Evolutionary conservation across 1,140 invertebrate species (phyloP).

Genomic region (Drosophila triauraria): DNA sequence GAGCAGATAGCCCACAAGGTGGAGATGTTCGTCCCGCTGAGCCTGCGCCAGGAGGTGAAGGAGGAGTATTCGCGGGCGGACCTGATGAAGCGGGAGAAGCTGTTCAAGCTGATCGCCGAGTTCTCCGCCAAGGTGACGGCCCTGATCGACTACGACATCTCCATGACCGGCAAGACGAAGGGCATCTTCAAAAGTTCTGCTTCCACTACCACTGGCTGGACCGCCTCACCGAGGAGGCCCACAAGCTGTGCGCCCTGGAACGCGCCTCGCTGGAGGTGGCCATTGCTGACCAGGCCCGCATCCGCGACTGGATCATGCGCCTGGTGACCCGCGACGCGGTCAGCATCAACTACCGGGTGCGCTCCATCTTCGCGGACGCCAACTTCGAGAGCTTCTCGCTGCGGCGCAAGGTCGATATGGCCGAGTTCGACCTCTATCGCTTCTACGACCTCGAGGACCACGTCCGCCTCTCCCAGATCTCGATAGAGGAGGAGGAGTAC

Average conservation of each 20-base stretch:
- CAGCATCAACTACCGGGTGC: constrained; percentile 83
- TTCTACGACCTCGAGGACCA: constrained; percentile 74
- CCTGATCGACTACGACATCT: constrained; percentile 75
- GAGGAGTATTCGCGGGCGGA: constrained; percentile 53
- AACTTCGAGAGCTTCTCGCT: constrained; percentile 85
- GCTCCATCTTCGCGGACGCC: constrained; percentile 78
- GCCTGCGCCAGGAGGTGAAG: constrained; percentile 46
- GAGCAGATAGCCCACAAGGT: constrained; percentile 25
- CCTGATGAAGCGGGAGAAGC: constrained; percentile 44
- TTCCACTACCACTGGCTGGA: constrained; percentile 75
- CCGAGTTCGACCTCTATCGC: constrained; percentile 65
- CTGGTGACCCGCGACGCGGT: constrained; percentile 83
- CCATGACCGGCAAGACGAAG: constrained; percentile 67
- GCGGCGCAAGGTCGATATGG: constrained; percentile 33
- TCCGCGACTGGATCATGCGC: constrained; percentile 84
- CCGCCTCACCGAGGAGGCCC: constrained; percentile 70
- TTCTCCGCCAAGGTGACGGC: constrained; percentile 62
- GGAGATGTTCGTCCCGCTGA: constrained; percentile 25
- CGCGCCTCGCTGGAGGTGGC: constrained; percentile 74
- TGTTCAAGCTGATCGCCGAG: constrained; percentile 43
- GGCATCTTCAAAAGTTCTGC: constrained; percentile 81
- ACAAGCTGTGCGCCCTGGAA: constrained; percentile 81
- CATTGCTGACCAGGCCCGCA: constrained; percentile 77
- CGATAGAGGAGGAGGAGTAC: constrained; percentile 45
- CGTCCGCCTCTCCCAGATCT: constrained; percentile 51